Base-by-base conservation (phyloP, 92 coral and sea anemone species). In the Siderastrea radians region DNA sequence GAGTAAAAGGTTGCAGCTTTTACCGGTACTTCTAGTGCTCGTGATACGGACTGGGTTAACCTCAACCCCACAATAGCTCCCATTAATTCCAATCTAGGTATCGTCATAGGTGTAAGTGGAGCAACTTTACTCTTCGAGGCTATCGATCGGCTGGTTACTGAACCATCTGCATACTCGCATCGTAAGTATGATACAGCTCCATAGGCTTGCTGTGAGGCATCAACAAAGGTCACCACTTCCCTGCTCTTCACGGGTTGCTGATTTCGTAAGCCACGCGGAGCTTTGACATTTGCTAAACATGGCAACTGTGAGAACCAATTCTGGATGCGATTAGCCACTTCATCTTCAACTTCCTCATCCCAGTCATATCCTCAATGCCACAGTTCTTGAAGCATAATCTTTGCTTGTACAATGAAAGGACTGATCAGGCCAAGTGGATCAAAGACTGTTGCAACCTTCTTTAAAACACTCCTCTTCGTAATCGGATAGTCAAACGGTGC, bases 1-100 rank as follows among this genome's bases (percentile, higher is more conserved):
- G 91, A 91, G 26, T 81, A 92, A 81, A 94, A 89, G 10, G 75
- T 43, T 8, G 85, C 89, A 62, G 57, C 38, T 67, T 86, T 61
- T 81, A 88, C 60, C 7, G 93, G 89, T 77, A 85, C 65, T 47
- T 82, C 91, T 57, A 93, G 68, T 15, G 54, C 45, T 48, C 68
- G 61, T 3, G 82, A 61, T 6, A 93, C 54, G 45, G 84, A 57
- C 82, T 90, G 79, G 73, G 96, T 86, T 49, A 93, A 79, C 58
- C 96, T 63, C 43, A 93, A 71, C 5, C 96, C 81, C 17, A 89
- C 86, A 8, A 87, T 49, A 6, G 89, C 92, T 72, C 52, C 83
- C 94, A 91, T 92, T 19, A 92, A 84, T 50, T 93, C 94, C 72
- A 90, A 78, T 64, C 93, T 68, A 13, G 95, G 93, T 51, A 92